Evolutionary conservation across 2,888 invertebrate species (phyloP).

Genomic region (Phlogophora meticulosa): DNA sequence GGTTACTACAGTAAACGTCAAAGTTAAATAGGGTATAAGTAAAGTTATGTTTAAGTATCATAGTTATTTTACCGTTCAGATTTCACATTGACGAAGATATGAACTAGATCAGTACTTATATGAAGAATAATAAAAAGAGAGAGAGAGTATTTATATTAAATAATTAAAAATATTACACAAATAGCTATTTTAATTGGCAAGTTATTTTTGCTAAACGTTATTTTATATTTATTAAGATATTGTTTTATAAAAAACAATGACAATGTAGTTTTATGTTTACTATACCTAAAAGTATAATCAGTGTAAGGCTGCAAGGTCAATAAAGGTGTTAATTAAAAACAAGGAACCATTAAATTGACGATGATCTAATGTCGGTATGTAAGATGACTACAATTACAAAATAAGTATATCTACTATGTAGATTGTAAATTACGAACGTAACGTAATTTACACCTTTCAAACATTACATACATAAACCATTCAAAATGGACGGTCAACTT

Average conservation of each 20-base stretch:
- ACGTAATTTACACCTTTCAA: no score
- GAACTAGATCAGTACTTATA: neutral
- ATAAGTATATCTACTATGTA: neutral
- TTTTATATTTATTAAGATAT: no score
- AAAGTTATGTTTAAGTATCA: neutral
- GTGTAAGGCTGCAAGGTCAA: conserved; percentile 1
- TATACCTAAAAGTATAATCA: no score
- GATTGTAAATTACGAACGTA: neutral
- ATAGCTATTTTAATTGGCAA: no score
- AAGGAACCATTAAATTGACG: conserved; percentile 9
- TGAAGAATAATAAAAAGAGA: neutral
- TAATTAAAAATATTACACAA: no score
- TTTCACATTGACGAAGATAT: neutral
- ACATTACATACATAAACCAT: no score
- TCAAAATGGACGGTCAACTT: no score
- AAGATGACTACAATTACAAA: neutral
- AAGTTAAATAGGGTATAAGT: no score
- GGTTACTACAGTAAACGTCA: no score
- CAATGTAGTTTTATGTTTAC: neutral
- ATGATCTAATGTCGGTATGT: conserved; percentile 29
- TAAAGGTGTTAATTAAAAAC: conserved; percentile 32
- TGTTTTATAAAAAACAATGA: no score
- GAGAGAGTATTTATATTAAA: no score
- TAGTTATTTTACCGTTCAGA: neutral
- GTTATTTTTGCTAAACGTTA: no score